phyloP scores from a whole-genome alignment of 2,888 invertebrate species.

The Teleiodes luculella region DNA sequence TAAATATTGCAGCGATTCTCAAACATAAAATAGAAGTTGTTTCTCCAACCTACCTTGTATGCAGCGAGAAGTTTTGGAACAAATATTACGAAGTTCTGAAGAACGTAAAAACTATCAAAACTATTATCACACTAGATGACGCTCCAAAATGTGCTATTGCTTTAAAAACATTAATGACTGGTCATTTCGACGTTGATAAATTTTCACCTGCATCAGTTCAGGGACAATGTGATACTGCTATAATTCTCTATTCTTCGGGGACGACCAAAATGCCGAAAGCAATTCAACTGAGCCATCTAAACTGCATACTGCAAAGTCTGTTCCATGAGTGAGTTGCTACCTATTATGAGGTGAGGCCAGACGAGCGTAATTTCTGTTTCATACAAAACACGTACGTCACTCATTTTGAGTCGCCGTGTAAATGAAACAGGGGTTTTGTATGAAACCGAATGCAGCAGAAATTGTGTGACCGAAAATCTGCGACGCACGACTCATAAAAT shows the following conservation, averaged over 20 bases:
- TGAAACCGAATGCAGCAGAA: too few species aligned
- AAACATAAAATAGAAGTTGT: slow-evolving; percentile 81
- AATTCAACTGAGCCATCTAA: neutral
- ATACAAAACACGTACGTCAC: too few species aligned
- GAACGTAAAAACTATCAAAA: slow-evolving; percentile 37
- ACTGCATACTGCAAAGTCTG: neutral
- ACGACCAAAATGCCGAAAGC: neutral
- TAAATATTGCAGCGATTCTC: slow-evolving; percentile 81
- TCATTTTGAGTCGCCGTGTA: too few species aligned
- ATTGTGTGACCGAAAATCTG: too few species aligned
- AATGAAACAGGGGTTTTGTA: too few species aligned
- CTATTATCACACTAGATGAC: slow-evolving; percentile 40
- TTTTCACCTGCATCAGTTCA: slow-evolving; percentile 68
- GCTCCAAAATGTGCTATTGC: slow-evolving; percentile 1
- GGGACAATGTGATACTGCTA: slow-evolving; percentile 26
- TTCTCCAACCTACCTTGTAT: slow-evolving; percentile 82
- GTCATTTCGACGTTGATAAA: slow-evolving; percentile 37
- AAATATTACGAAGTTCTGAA: slow-evolving; percentile 46
- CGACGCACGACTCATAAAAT: too few species aligned
- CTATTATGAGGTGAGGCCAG: too few species aligned
- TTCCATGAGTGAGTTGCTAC: neutral
- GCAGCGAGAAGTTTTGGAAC: slow-evolving; percentile 72
- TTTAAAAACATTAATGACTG: slow-evolving; percentile 8
- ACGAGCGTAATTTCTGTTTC: too few species aligned
- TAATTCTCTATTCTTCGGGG: neutral